Evolutionary conservation across 2,113 vertebrate genomes (phyloP).

Genomic region (Ochotona princeps): DNA sequence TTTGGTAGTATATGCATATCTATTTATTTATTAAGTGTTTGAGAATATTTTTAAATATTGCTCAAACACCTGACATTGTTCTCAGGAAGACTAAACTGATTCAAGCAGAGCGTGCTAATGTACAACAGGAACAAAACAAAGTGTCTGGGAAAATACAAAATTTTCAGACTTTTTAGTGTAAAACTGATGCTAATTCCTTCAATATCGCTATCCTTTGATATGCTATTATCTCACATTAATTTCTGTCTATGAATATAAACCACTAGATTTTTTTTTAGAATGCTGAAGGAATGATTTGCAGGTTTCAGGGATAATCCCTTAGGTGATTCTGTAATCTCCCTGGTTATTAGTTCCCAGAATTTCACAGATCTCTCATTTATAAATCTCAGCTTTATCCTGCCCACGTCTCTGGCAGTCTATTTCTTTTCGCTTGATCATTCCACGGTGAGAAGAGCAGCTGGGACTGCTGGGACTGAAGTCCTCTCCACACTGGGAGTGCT

Average conservation of each 20-base stretch:
- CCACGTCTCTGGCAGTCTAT: conserved; percentile 38
- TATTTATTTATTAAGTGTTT: neutral
- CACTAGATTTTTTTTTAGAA: conserved; percentile 26
- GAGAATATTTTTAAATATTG: neutral
- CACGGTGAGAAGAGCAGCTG: conserved; percentile 56
- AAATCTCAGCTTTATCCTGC: conserved; percentile 2
- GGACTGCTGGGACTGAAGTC: too few species aligned
- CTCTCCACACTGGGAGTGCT: neutral
- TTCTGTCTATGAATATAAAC: neutral
- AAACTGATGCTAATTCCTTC: neutral
- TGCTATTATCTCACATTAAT: neutral
- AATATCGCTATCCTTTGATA: conserved; percentile 20
- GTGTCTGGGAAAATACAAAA: neutral
- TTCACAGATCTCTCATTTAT: neutral
- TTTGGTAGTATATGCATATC: neutral
- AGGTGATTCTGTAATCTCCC: conserved; percentile 6
- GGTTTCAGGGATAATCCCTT: neutral
- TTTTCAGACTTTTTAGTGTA: neutral
- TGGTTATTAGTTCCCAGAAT: neutral
- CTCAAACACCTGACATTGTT: neutral
- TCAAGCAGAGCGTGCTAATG: neutral
- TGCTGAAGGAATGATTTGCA: neutral
- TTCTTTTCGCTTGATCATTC: conserved; percentile 62
- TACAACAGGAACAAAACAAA: neutral
- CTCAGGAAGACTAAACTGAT: neutral